Percentiles rank a stretch among this genome's conserved stretches.
These are phyloP conservation scores for Hydrophis major DNA, from an alignment of 2,797 vertebrate species.

Conservation along the genomic window DNA sequence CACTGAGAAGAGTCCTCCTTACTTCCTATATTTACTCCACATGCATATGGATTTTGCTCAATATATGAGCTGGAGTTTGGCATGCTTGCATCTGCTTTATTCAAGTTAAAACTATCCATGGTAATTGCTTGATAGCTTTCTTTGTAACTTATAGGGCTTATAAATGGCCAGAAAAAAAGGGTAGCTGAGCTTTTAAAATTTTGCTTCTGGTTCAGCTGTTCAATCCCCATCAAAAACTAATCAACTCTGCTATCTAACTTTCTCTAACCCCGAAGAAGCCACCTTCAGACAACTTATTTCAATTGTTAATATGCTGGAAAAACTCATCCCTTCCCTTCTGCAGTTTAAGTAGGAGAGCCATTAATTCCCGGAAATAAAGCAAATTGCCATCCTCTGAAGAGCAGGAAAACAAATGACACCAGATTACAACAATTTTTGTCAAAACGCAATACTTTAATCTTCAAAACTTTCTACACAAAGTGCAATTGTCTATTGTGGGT, in stretches of 20 bases:
- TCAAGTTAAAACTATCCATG: neutral
- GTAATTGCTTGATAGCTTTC: neutral
- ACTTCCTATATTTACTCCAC: neutral
- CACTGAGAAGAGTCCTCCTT: neutral
- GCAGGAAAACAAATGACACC: neutral
- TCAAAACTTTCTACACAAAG: conserved; percentile 20
- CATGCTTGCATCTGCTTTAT: neutral
- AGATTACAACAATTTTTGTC: neutral
- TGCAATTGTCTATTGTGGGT: conserved; percentile 3
- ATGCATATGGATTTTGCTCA: neutral
- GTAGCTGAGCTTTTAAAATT: neutral
- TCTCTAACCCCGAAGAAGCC: neutral
- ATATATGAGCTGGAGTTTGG: neutral
- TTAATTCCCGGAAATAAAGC: neutral
- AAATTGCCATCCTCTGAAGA: neutral
- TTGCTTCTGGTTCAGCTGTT: neutral
- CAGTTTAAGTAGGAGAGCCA: neutral
- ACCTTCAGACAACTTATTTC: neutral
- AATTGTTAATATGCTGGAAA: neutral
- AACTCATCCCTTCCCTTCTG: neutral
- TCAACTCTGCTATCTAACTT: neutral
- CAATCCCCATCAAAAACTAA: neutral
- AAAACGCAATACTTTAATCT: conserved; percentile 18
- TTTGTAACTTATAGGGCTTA: neutral
- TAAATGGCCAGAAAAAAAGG: neutral